Conservation (phyloP, 1,140 invertebrate species). For the Zaprionus camerounensis region DNA sequence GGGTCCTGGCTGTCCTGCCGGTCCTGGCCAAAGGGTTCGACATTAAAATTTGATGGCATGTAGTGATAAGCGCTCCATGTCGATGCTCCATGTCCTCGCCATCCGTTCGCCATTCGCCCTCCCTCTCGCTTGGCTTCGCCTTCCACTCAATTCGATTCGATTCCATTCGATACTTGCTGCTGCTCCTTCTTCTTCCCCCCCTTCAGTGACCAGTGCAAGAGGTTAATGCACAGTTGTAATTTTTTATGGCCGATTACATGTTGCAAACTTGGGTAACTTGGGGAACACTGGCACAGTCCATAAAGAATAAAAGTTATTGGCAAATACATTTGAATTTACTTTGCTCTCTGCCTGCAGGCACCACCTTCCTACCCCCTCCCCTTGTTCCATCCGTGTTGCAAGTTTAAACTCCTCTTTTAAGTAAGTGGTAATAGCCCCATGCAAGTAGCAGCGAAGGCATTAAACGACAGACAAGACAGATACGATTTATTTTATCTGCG, state of each 20-base stretch:
- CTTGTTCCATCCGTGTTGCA: constrained; percentile 28
- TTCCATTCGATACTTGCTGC: neutral
- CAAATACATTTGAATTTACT: constrained; percentile 79
- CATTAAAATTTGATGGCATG: constrained; percentile 83
- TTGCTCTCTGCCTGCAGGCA: constrained; percentile 28
- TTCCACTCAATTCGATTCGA: constrained; percentile 36
- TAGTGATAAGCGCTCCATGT: constrained; percentile 79
- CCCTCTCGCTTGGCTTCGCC: neutral
- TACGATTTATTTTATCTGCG: constrained; percentile 9
- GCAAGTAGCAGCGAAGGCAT: neutral
- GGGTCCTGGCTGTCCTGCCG: neutral
- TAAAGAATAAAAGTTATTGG: constrained; percentile 79
- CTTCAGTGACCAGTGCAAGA: constrained; percentile 53
- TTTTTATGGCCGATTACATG: constrained; percentile 81
- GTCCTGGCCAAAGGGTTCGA: constrained; percentile 67
- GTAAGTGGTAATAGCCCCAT: constrained; percentile 20
- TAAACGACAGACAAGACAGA: constrained; percentile 3
- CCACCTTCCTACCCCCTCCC: constrained; percentile 7
- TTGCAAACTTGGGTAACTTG: constrained; percentile 65
- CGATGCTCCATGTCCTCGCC: constrained; percentile 50
- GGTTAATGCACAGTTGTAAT: constrained; percentile 81
- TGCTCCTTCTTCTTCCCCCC: no score
- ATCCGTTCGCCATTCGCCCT: neutral
- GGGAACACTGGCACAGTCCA: constrained; percentile 61
- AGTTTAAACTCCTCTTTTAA: constrained; percentile 31